Evolutionary conservation across 2,113 vertebrate genomes (phyloP).

Genomic region (Nesoenas mayeri): DNA sequence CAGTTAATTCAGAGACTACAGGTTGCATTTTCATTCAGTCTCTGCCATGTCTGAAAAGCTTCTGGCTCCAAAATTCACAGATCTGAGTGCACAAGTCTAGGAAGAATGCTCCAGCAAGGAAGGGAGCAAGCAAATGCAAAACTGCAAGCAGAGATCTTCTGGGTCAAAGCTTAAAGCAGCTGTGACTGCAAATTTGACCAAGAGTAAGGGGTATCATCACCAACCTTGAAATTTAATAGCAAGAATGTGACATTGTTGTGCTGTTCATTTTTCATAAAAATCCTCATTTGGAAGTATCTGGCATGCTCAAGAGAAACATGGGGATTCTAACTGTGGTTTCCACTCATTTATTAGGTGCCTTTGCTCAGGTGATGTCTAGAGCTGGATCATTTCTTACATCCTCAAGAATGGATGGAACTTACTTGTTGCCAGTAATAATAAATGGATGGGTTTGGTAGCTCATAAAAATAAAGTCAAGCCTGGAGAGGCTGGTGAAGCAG

Average conservation of each 20-base stretch:
- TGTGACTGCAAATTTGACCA: background rate
- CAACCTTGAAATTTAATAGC: conserved; percentile 35
- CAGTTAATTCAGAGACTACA: background rate
- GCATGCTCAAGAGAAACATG: background rate
- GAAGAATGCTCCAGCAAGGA: background rate
- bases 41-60: background rate
- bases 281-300: background rate
- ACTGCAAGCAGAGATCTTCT: background rate
- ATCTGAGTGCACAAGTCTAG: background rate
- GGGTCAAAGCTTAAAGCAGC: background rate
- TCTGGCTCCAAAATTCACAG: background rate
- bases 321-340: background rate
- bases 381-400: background rate
- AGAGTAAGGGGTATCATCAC: conserved; percentile 42
- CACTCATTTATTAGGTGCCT: conserved; percentile 48
- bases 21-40: background rate
- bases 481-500: conserved; percentile 28
- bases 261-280: conserved; percentile 43
- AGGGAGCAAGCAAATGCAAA: background rate
- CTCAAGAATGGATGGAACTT: conserved; percentile 10
- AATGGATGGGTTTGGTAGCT: conserved; percentile 25
- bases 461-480: conserved; percentile 22
- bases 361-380: conserved; percentile 28
- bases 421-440: conserved; percentile 23
- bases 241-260: background rate